A percentile compares a stretch with the other conserved stretches of the same genome.
phyloP scores from a whole-genome alignment of 35 echinoderm and acorn worm species.

The Ophioderma brevispina region DNA sequence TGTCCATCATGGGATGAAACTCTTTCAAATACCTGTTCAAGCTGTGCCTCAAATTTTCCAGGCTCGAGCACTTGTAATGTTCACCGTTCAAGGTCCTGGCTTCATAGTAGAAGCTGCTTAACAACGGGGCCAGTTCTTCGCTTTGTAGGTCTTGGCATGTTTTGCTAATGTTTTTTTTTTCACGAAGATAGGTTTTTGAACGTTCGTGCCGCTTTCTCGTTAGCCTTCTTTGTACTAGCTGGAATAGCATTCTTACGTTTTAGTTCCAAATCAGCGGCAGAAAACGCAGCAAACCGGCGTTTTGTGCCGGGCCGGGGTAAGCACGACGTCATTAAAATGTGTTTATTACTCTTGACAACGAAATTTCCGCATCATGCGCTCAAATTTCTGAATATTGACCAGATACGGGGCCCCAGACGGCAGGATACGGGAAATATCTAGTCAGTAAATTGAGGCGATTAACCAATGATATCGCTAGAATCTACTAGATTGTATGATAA shows the following conservation, averaged over 20 bases:
- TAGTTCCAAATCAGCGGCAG: neutral
- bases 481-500: no score
- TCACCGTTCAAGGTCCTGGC: neutral
- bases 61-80: neutral
- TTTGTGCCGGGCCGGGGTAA: no score
- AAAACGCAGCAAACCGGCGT: neutral
- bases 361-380: no score
- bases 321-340: no score
- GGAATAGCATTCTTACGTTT: neutral
- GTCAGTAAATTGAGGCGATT: no score
- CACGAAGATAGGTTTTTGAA: neutral
- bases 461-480: no score
- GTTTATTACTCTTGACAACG: no score
- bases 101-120: neutral
- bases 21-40: neutral
- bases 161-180: neutral
- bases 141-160: neutral
- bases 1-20: neutral
- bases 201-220: neutral
- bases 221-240: neutral
- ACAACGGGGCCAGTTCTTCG: neutral
- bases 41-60: neutral
- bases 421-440: no score
- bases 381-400: no score
- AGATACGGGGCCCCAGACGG: no score